Base-by-base conservation (phyloP, 2,888 invertebrate species). In the Eucera pruinosa region DNA sequence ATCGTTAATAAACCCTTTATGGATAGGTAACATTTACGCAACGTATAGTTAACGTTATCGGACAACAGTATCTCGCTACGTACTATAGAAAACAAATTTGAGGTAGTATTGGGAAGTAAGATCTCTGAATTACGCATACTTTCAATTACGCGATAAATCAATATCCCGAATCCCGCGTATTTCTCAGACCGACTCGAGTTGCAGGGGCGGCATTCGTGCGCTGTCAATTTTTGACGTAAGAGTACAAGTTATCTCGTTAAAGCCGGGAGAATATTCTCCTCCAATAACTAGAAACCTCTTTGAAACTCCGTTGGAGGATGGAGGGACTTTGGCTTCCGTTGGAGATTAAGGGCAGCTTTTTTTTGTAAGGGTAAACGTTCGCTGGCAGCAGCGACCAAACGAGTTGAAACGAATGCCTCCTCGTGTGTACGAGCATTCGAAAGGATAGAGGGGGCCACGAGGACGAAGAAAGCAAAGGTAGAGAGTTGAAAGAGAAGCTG, bases 181-280 rank as follows among this genome's bases (percentile, higher is more conserved):
- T n/a, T n/a, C n/a, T n/a, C n/a, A n/a, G n/a, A n/a, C n/a, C n/a
- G n/a, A n/a, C n/a, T n/a, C n/a, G n/a, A n/a, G n/a, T n/a, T n/a
- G n/a, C n/a, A n/a, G n/a, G n/a, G n/a, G n/a, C n/a, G n/a, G n/a
- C n/a, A n/a, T n/a, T 78, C 73, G 54, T 25, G 47, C 33, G 41
- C 66, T 71, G 73, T 79, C 84, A 69, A 82, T 82, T 84, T 70
- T 69, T 57, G 70, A 77, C 73, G 74, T 77, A 72, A 80, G 67
- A 69, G 70, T 68, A 80, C 69, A 83, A 83, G 84, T 84, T 80
- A 80, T 78, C 82, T 83, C 84, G 74, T 81, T 83, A 74, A 74
- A 68, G 23, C 68, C 52, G 23, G 15, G 36, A 64, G 79, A 66
- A 81, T 79, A 82, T 84, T 68, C 58, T 66, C 54, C 45, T 61